These are phyloP conservation scores for Sphaeramia orbicularis DNA, from an alignment of 2,797 vertebrate species.

Conservation along the genomic window DNA sequence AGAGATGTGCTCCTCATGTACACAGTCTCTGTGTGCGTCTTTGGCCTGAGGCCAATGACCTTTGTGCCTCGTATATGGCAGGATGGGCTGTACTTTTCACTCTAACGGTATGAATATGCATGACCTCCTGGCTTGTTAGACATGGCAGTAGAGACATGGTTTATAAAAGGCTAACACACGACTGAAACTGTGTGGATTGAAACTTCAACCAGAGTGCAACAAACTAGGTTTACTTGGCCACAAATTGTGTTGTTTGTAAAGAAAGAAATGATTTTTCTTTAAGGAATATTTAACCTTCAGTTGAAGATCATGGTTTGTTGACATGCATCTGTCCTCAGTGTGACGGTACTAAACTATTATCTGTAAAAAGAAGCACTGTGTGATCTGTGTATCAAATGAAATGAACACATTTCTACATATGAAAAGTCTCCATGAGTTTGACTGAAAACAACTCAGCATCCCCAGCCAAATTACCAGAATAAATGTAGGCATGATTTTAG, in stretches of 20 bases:
- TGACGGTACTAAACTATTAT: slow-evolving; percentile 24
- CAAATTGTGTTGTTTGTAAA: not conserved
- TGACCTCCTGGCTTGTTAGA: slow-evolving; percentile 82
- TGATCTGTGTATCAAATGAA: slow-evolving; percentile 26
- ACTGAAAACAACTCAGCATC: not conserved
- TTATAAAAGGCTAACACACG: slow-evolving; percentile 22
- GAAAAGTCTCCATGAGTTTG: not conserved
- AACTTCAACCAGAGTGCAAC: slow-evolving; percentile 2
- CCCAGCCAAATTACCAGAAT: too few relatives aligned
- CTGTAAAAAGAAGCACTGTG: slow-evolving; percentile 13
- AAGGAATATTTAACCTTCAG: slow-evolving; percentile 4
- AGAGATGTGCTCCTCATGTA: slow-evolving; percentile 53
- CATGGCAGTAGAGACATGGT: slow-evolving; percentile 28
- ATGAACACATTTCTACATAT: slow-evolving; percentile 12
- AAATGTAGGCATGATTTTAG: too few relatives aligned
- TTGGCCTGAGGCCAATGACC: slow-evolving; percentile 72
- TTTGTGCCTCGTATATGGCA: slow-evolving; percentile 68
- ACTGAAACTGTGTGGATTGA: not conserved
- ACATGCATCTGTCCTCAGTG: slow-evolving; percentile 17
- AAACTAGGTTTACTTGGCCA: slow-evolving; percentile 1
- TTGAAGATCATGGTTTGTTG: slow-evolving; percentile 21
- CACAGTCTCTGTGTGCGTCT: slow-evolving; percentile 57
- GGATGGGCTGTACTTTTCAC: slow-evolving; percentile 71
- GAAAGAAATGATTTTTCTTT: not conserved
- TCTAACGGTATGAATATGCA: slow-evolving; percentile 88